Conservation (phyloP, 92 coral and sea anemone species). For the Plumapathes pennacea region DNA sequence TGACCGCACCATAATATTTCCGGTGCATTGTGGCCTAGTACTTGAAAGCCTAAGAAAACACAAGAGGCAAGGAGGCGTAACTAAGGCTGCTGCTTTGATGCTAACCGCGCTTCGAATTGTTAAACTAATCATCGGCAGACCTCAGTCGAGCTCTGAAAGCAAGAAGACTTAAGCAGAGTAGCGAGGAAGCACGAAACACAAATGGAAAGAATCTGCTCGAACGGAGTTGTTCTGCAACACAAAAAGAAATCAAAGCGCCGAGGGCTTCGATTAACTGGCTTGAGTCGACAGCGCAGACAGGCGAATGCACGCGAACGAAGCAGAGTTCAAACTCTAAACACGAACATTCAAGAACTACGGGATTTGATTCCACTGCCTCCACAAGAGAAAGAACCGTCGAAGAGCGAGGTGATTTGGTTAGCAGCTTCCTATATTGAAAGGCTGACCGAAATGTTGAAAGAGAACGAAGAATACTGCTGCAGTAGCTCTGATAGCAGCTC, state of each 20-base stretch:
- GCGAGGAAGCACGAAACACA: no score
- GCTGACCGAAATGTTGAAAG: slow-evolving; percentile 2
- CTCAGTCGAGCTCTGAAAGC: no score
- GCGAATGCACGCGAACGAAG: slow-evolving; percentile 73
- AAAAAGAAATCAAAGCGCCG: slow-evolving; percentile 53
- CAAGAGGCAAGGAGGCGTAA: no score
- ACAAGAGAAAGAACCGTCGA: slow-evolving; percentile 72
- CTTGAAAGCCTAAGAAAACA: no score
- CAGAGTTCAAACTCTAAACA: slow-evolving; percentile 64
- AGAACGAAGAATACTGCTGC: no score
- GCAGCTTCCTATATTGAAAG: slow-evolving; percentile 63
- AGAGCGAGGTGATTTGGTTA: slow-evolving; percentile 74
- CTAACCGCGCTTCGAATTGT: no score
- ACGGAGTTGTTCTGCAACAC: neutral
- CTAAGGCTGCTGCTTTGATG: no score
- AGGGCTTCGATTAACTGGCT: slow-evolving; percentile 57
- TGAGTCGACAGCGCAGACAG: slow-evolving; percentile 56
- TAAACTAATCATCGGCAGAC: no score
- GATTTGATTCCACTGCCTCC: slow-evolving; percentile 64
- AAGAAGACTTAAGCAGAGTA: no score
- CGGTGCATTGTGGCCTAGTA: no score
- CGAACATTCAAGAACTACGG: slow-evolving; percentile 55
- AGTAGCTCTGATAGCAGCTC: no score
- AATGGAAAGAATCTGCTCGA: neutral
- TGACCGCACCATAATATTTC: no score